Conservation (phyloP, 2,113 vertebrate genomes). For the rat (Rattus norvegicus) region GRCr8 NC_086034.1:71045501-71046000, state of each 20-base stretch:
- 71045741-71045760: too few relatives aligned
- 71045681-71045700: background rate
- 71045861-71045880: background rate
- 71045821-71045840: background rate
- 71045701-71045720: background rate
- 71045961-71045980: background rate
- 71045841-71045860: background rate
- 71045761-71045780: background rate
- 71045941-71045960: background rate
- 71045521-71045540: background rate
- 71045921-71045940: background rate
- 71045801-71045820: background rate
- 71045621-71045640: background rate
- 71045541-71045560: background rate
- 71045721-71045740: background rate
- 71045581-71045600: background rate
- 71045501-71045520: background rate
- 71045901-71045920: background rate
- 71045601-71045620: background rate
- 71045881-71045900: too few relatives aligned
- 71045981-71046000: background rate
- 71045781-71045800: background rate
- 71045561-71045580: background rate
- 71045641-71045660: background rate
- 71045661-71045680: background rate